These are phyloP conservation scores for Cantharis nigra DNA, from an alignment of 2,888 invertebrate species.

Conservation along the genomic window DNA sequence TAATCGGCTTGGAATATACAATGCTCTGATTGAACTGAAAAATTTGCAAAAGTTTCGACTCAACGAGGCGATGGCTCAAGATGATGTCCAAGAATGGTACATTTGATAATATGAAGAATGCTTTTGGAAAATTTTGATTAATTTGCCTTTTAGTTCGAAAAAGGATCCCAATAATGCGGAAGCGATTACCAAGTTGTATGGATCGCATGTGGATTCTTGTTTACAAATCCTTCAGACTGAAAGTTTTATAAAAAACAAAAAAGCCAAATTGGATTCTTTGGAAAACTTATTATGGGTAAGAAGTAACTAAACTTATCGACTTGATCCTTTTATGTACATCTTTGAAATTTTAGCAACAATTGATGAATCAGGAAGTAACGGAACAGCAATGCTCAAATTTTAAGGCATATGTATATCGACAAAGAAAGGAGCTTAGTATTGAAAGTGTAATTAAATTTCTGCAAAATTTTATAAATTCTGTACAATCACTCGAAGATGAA, in stretches of 20 bases:
- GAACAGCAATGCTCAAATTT: neutral
- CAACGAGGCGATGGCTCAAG: neutral
- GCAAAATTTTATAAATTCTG: neutral
- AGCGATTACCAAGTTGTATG: neutral
- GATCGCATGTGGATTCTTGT: slow-evolving; percentile 16
- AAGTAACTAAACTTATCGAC: neutral
- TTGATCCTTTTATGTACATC: neutral
- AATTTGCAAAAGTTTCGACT: neutral
- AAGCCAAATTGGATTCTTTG: neutral
- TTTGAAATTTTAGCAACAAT: neutral
- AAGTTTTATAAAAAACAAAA: neutral
- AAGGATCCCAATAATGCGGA: neutral
- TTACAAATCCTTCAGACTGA: slow-evolving; percentile 14
- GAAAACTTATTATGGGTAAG: neutral
- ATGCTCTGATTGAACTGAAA: neutral
- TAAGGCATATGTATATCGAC: neutral
- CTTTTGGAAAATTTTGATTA: no score
- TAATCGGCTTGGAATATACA: slow-evolving; percentile 5
- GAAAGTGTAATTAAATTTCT: neutral
- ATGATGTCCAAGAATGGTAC: neutral
- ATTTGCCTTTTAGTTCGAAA: neutral
- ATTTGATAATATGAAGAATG: no score
- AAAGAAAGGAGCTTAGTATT: neutral
- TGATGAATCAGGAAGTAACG: neutral
- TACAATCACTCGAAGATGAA: neutral